These are phyloP conservation scores for Tyrophagus putrescentiae DNA, from an alignment of 1,140 invertebrate genomes.

Conservation along the genomic window DNA sequence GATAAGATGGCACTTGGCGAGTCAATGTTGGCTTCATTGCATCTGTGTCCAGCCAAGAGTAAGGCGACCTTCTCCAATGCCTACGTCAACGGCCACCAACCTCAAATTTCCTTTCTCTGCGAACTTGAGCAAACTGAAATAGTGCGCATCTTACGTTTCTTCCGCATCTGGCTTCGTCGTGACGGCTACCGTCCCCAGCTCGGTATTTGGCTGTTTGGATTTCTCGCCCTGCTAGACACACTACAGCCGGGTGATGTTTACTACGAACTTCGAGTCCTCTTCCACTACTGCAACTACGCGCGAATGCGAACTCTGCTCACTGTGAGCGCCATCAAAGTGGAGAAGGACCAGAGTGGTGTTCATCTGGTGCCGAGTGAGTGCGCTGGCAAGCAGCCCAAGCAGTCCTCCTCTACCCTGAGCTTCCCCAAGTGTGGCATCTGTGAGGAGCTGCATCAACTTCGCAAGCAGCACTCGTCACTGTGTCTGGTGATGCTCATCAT, in stretches of 20 bases:
- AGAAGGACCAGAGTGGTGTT: background rate
- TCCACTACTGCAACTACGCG: background rate
- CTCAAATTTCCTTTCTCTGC: background rate
- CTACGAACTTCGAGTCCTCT: background rate
- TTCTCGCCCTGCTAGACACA: background rate
- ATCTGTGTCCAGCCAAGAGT: background rate
- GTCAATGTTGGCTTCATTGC: background rate
- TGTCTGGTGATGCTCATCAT: conserved; percentile 11
- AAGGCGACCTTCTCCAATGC: background rate
- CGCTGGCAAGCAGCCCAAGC: background rate
- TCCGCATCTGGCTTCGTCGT: background rate
- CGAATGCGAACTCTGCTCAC: background rate
- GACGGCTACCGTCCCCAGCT: background rate
- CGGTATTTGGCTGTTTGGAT: conserved; percentile 6
- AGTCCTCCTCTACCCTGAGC: background rate
- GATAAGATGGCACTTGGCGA: background rate
- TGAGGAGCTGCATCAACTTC: background rate
- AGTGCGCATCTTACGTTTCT: background rate
- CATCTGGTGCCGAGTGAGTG: background rate
- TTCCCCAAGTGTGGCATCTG: background rate
- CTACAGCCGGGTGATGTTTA: background rate
- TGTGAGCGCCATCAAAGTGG: background rate
- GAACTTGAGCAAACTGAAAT: conserved; percentile 9
- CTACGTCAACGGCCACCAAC: background rate
- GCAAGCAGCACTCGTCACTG: background rate